Evolutionary conservation across 2,888 invertebrate species (phyloP), one percentile per base, ranked within the genome.

Genomic region (Rhingia rostrata): DNA sequence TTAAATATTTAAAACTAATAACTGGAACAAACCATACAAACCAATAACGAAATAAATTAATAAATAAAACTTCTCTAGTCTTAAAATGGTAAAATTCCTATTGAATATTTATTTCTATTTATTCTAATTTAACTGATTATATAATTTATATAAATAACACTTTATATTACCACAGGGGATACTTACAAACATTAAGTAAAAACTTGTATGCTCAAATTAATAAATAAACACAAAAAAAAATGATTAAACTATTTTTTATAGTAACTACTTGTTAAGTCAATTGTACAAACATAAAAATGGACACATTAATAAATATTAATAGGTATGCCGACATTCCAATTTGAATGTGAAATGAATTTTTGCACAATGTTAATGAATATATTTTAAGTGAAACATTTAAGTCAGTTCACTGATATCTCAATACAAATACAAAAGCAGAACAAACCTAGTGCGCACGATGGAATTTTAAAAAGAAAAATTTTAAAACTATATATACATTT

Each of bases 191-290:
- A 22, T 51, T 22, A 32, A 75, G 5, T 53, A 60, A 60, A 9
- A 41, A 56, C 51, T 53, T 53, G 12, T 69, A 41, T 77, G 75
- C 81, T 82, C 81, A 82, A 82, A 64, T 35, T 12, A 75, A 63
- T 54, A 47, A 54, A 64, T 47, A 14, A 60, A 74, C 32, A 51
- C 7, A 51, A 43, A 72, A 54, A 33, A 61, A 41, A 60, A 45
- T 30, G 51, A 72, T 70, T 66, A 37, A 67, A 54, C 54, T 77
- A 82, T 78, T 60, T 78, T 73, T 63, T 82, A 82, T 73, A 69
- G 32, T 47, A 53, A 53, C 33, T 51, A 54, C 14, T 61, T 63
- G 12, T 58, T 77, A 77, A 77, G 77, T n/a, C 60, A 67, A 74
- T 67, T 83, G 83, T 83, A 83, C 79, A 83, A 79, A 83, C 22